Conservation (phyloP, 2,888 invertebrate genomes). For the Girardia tigrina region DNA sequence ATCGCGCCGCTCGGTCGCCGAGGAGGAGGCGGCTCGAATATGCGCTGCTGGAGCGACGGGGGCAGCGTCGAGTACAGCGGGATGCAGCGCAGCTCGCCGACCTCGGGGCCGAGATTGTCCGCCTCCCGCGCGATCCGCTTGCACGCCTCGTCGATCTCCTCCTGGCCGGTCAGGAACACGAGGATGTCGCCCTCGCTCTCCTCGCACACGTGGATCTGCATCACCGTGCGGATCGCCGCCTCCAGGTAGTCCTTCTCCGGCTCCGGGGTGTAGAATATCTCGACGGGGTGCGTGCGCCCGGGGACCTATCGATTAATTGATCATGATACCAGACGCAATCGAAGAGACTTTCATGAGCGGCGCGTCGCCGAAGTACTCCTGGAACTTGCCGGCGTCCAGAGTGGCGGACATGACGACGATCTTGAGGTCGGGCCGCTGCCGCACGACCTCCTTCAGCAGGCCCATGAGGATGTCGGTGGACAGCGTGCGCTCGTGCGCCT, state of each 20-base stretch:
- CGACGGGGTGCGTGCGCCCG: slow-evolving; percentile 82
- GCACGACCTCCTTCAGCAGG: slow-evolving; percentile 81
- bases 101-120: slow-evolving; percentile 85
- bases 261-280: slow-evolving; percentile 96
- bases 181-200: slow-evolving; percentile 69
- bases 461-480: slow-evolving; percentile 99
- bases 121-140: slow-evolving; percentile 87
- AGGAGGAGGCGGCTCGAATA: slow-evolving; percentile 89
- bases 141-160: slow-evolving; percentile 96
- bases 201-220: slow-evolving; percentile 77
- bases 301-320: no score
- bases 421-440: slow-evolving; percentile 78
- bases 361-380: slow-evolving; percentile 85
- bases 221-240: slow-evolving; percentile 90
- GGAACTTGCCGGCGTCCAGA: slow-evolving; percentile 95
- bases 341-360: slow-evolving; percentile 95
- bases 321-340: no score
- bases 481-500: slow-evolving; percentile 93
- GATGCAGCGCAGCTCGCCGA: slow-evolving; percentile 91
- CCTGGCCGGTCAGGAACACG: slow-evolving; percentile 69
- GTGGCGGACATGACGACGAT: slow-evolving; percentile 98
- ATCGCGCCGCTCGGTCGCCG: slow-evolving; percentile 73
- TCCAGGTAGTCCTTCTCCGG: slow-evolving; percentile 93
- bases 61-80: slow-evolving; percentile 94
- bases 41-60: slow-evolving; percentile 85